Percentiles rank a stretch among this genome's conserved stretches.
Conservation (phyloP, 2,797 vertebrate genomes). For the Sebastolobus altivelis region DNA sequence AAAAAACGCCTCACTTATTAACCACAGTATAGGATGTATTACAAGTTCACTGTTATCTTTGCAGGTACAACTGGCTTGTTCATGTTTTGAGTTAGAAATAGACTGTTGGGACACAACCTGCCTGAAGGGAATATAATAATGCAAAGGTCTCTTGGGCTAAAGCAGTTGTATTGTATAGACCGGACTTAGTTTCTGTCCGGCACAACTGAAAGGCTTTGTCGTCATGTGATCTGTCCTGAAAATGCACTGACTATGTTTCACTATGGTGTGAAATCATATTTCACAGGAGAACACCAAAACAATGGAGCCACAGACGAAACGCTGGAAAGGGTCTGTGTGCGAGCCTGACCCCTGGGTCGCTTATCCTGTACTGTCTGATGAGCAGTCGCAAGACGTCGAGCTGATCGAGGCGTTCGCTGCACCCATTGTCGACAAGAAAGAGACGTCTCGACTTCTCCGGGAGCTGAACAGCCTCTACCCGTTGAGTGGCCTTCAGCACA, state of each 20-base stretch:
- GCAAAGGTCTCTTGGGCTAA: not conserved
- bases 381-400: slow-evolving; percentile 79
- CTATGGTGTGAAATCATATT: slow-evolving; percentile 44
- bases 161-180: not conserved
- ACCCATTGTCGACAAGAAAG: slow-evolving; percentile 85
- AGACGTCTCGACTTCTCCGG: slow-evolving; percentile 87
- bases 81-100: not conserved
- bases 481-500: slow-evolving; percentile 81
- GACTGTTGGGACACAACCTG: not conserved
- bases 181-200: not conserved
- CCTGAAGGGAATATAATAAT: not conserved
- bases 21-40: not conserved
- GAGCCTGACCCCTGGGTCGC: slow-evolving; percentile 77
- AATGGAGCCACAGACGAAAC: slow-evolving; percentile 86
- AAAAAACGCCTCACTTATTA: not conserved
- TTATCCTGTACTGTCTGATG: slow-evolving; percentile 87
- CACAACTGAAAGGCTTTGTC: slow-evolving; percentile 10
- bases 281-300: slow-evolving; percentile 51
- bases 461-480: slow-evolving; percentile 83
- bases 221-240: slow-evolving; percentile 19
- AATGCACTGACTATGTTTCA: slow-evolving; percentile 35
- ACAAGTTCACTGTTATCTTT: not conserved
- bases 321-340: slow-evolving; percentile 64
- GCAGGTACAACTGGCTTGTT: not conserved
- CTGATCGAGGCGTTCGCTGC: slow-evolving; percentile 87